Evolutionary conservation across 2,797 vertebrate species (phyloP), one percentile per base, ranked within the genome.

Genomic region (Heliangelus exortis): DNA sequence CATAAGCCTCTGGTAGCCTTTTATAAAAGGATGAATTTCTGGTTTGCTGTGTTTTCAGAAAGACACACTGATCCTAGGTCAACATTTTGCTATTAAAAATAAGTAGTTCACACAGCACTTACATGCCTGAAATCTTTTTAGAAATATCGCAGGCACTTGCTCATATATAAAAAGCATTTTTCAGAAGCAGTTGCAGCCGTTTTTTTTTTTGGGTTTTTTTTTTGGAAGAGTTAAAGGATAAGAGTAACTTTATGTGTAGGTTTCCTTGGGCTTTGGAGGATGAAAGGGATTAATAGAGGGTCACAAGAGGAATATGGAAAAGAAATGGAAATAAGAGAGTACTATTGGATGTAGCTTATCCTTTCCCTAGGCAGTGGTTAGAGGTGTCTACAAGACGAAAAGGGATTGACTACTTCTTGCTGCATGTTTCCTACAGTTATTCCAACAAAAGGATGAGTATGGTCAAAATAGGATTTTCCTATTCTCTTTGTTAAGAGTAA

Each of bases 181-280:
- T 62, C 73, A 93, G 77, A 81, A 86, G 77, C 31, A 28, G 39
- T 21, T 25, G 25, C 39, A 66, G 54, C 31, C 63, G 76, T 93
- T 96, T 96, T 93, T 59, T 76, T 94, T 95, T n/a, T n/a, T n/a
- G n/a, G n/a, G n/a, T n/a, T n/a, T 82, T 61, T 48, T 76, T 94
- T 95, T 82, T 61, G 48, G 67, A 78, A 78, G 84, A 93, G 75
- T 92, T 66, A 80, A 87, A 66, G 69, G 51, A 88, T 84, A 78
- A 80, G 54, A 76, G 31, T 48, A 95, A 95, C 82, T 66, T 92
- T 17, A 92, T 79, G 83, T 81, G 73, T 55, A 62, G 58, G 47
- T 91, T 95, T 91, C 62, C 68, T 80, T 79, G 66, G 59, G 76
- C 93, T 93, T 77, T 90, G 59, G 67, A 93, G 74, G 83, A 95